Base-by-base conservation (phyloP, 2,113 vertebrate genomes). In the Lepisosteus oculatus region DNA sequence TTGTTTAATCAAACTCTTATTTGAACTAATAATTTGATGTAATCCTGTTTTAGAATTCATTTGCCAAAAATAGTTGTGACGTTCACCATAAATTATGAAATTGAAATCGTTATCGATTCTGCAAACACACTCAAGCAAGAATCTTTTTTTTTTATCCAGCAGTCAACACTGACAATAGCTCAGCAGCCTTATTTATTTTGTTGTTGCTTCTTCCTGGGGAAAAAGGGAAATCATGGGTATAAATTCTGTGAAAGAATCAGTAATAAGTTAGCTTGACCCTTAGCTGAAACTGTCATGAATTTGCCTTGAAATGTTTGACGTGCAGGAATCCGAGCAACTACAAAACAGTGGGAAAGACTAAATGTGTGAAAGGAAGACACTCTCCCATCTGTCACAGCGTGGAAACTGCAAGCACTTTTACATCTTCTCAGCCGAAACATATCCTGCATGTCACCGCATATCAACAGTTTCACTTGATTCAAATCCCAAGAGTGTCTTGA, bases 381-480 rank as follows among this genome's bases (percentile, higher is more conserved):
- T 11, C n/a, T 59, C 57, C 57, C 57, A 59, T 59, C 57, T 59
- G 57, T 59, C 57, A 59, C 57, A 13, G 57, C 57, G n/a, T 2
- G 11, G 57, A 11, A n/a, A 59, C 14, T 6, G 57, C 4, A 11
- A 59, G n/a, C 57, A n/a, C 4, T 11, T 59, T n/a, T n/a, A 59
- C 57, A 59, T 59, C 57, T 59, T n/a, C 57, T 59, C 57, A 13
- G 11, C 47, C 14, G 57, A 11, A n/a, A 13, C 57, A 13, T n/a
- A n/a, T 11, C 11, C n/a, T 11, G n/a, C 57, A 5, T 59, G 57
- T 59, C 57, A 59, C 11, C n/a, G 57, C 57, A 59, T 59, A 59
- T 59, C 57, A 59, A 59, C 12, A 59, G 57, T 59, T 59, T 59
- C 57, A n/a, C 57, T 51, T 51, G 57, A 59, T 59, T 59, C 14